Base-by-base conservation (phyloP, 92 coral and sea anemone genomes). In the Paragorgia papillata region DNA sequence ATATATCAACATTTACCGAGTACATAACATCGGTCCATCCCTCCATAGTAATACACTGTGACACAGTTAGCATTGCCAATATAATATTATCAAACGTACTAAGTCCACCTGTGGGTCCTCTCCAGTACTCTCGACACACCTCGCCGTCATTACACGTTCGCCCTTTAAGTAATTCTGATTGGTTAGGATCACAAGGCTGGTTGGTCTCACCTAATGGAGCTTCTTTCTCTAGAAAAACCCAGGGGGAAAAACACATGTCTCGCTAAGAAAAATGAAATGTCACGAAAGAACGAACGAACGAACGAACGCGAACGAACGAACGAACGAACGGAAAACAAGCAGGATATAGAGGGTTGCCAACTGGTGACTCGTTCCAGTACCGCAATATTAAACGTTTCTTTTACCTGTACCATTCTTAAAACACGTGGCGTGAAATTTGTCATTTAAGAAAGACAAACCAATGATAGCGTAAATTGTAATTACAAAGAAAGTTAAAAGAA, bases 21-120 rank as follows among this genome's bases (percentile, higher is more conserved):
- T 95, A 95, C 99, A 95, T 95, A 15, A 95, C 83, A 37, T 69
- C 81, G 1, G 97, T 88, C 99, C 99, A 95, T 40, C 99, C 99
- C 30, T 91, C 99, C 97, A 91, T 95, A 19, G 99, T 95, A 30
- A 95, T 89, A 57, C 97, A 91, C 79, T 95, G 99, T 46, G 92
- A 95, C 2, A 95, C 97, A 5, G 99, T 95, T 13, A 95, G 65
- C 90, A 91, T 89, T 51, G 95, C 85, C 46, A 95, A 82, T 17
- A 89, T 89, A 46, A 95, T 88, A 46, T 95, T 95, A 80, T 95
- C 99, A 74, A 91, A 95, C 6, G 92, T 88, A 22, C 92, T 76
- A 19, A 95, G 91, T 27, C 99, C 99, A 55, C 66, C 73, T 63
- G 88, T 89, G 9, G 99, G 99, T 9, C 99, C 99, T 20, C 1